phyloP scores from a whole-genome alignment of 1,140 invertebrate species.

The Brachionus paranguensis region DNA sequence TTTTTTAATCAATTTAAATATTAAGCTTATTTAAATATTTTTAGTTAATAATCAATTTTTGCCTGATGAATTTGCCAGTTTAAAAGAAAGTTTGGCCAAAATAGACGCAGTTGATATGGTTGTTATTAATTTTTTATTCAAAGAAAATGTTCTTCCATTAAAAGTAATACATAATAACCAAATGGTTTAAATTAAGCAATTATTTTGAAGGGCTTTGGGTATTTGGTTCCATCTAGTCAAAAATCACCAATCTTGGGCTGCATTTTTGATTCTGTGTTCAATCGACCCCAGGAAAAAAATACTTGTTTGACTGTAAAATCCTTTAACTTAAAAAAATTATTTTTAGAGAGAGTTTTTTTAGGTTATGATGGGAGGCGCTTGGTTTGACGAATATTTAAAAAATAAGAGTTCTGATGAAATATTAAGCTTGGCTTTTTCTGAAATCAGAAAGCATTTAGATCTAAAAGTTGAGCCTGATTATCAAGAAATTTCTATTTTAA shows the following conservation, averaged over 20 bases:
- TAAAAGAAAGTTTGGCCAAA: constrained; percentile 3
- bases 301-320: constrained; percentile 22
- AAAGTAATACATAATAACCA: neutral
- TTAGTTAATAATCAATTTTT: neutral
- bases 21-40: neutral
- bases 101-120: constrained; percentile 33
- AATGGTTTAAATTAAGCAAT: neutral
- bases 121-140: constrained; percentile 23
- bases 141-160: neutral
- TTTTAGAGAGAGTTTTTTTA: neutral
- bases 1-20: neutral
- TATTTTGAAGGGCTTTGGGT: constrained; percentile 24
- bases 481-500: constrained; percentile 19
- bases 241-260: constrained; percentile 27
- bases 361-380: constrained; percentile 38
- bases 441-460: constrained; percentile 16
- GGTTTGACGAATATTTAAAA: constrained; percentile 26
- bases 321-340: neutral
- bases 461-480: constrained; percentile 15
- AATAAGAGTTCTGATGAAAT: neutral
- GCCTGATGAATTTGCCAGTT: neutral
- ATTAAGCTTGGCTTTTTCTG: neutral
- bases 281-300: neutral
- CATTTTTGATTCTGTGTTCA: constrained; percentile 37
- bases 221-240: constrained; percentile 27